Percentiles rank a stretch among this genome's conserved stretches.
These are phyloP conservation scores for Eremophila alpestris DNA, from an alignment of 2,797 vertebrate species.

Conservation along the genomic window DNA sequence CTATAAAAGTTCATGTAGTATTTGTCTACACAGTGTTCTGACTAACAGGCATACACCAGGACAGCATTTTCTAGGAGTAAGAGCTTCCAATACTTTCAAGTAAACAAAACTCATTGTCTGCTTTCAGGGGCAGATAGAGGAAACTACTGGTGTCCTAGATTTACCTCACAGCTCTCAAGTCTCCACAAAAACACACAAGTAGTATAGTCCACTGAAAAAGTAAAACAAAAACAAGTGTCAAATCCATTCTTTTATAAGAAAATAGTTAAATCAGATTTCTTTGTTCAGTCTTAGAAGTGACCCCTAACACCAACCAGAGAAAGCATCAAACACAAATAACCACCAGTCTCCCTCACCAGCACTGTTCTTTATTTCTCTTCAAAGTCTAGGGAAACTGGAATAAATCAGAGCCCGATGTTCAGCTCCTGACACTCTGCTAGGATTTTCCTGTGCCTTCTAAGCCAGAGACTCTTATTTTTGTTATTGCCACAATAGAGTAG, in stretches of 20 bases:
- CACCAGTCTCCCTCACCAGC: background rate
- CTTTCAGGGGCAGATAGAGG: background rate
- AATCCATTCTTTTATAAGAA: background rate
- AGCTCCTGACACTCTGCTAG: background rate
- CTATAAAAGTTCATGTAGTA: background rate
- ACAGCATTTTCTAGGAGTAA: background rate
- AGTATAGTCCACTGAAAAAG: background rate
- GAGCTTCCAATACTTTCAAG: background rate
- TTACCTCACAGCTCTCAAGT: background rate
- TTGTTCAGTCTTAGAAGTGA: background rate
- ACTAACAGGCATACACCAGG: background rate
- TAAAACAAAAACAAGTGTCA: background rate
- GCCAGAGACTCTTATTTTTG: background rate
- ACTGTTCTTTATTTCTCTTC: background rate
- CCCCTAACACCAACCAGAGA: background rate
- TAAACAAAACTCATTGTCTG: background rate
- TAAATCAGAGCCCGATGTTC: background rate
- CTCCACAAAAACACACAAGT: background rate
- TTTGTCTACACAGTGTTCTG: background rate
- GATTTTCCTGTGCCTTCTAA: background rate
- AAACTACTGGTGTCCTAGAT: background rate
- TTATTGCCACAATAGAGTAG: background rate
- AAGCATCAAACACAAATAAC: background rate
- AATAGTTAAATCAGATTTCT: background rate
- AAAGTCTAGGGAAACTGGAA: background rate